Percentiles rank a stretch among this genome's conserved stretches.
These are phyloP conservation scores for Spisula subtruncata DNA, from an alignment of 2,888 invertebrate genomes.

Conservation along the genomic window DNA sequence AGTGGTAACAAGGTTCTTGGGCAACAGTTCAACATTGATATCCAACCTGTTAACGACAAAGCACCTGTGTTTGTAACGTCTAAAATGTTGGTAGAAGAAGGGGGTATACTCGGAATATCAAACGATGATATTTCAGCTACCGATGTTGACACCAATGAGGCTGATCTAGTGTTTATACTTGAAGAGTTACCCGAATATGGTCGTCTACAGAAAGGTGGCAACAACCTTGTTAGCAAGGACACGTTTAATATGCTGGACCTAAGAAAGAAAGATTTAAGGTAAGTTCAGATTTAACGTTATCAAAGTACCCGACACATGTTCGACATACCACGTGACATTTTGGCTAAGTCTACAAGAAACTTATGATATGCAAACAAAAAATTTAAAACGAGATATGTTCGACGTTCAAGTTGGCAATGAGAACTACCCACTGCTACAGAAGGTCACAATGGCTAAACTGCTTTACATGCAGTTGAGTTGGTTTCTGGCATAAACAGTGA, in stretches of 20 bases:
- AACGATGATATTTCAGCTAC: slow-evolving; percentile 85
- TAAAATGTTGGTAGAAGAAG: slow-evolving; percentile 85
- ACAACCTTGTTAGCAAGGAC: slow-evolving; percentile 82
- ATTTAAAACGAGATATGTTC: too few species aligned
- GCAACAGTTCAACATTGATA: slow-evolving; percentile 86
- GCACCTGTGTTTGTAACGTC: slow-evolving; percentile 82
- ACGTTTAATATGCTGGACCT: slow-evolving; percentile 84
- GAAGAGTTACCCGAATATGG: slow-evolving; percentile 85
- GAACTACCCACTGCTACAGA: too few species aligned
- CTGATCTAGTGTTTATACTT: slow-evolving; percentile 83
- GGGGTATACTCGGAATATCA: slow-evolving; percentile 85
- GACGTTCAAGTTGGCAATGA: too few species aligned
- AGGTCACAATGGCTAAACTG: too few species aligned
- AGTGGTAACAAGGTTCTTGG: slow-evolving; percentile 83
- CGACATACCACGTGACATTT: not conserved
- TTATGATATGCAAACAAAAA: too few species aligned
- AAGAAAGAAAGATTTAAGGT: slow-evolving; percentile 83
- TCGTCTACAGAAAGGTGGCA: slow-evolving; percentile 84
- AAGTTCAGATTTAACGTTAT: slow-evolving; percentile 17
- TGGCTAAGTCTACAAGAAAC: not conserved
- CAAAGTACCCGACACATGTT: too few species aligned
- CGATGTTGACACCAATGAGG: slow-evolving; percentile 85
- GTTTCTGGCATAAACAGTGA: too few species aligned
- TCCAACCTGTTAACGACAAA: slow-evolving; percentile 86
- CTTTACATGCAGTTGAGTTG: too few species aligned